Percentiles rank a stretch among this genome's conserved stretches.
Conservation (phyloP, 2,888 invertebrate species). For the Cistogaster globosa region DNA sequence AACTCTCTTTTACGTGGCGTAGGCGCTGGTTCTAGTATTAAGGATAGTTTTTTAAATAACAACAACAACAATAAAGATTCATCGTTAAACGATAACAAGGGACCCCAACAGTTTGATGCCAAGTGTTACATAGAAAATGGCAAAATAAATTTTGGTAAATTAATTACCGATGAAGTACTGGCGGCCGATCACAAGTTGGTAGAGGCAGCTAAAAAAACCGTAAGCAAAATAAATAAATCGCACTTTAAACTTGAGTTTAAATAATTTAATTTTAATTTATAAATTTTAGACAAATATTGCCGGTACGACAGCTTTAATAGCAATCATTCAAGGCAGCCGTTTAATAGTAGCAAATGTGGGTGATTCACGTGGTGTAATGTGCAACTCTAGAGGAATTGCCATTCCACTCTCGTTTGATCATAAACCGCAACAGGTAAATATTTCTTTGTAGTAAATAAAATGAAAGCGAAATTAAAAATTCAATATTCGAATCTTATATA, state of each 20-base stretch:
- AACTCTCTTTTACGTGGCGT: slow-evolving; percentile 80
- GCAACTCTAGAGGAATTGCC: slow-evolving; percentile 93
- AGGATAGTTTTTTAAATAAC: slow-evolving; percentile 79
- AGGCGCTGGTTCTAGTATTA: slow-evolving; percentile 73
- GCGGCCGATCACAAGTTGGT: slow-evolving; percentile 92
- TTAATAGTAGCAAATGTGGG: slow-evolving; percentile 98
- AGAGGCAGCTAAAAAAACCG: slow-evolving; percentile 90
- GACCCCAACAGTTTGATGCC: slow-evolving; percentile 81
- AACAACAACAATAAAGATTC: slow-evolving; percentile 74
- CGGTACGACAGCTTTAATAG: slow-evolving; percentile 96
- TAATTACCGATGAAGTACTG: slow-evolving; percentile 93
- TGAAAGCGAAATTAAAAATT: too few relatives aligned
- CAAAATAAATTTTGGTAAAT: slow-evolving; percentile 90
- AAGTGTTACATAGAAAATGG: slow-evolving; percentile 89
- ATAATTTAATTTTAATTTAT: background rate
- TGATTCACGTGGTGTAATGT: slow-evolving; percentile 97
- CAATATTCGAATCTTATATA: too few relatives aligned
- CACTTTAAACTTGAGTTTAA: background rate
- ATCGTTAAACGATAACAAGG: slow-evolving; percentile 66
- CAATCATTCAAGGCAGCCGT: slow-evolving; percentile 91
- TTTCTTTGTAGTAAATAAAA: too few relatives aligned
- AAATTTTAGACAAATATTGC: slow-evolving; percentile 85
- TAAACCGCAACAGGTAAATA: slow-evolving; percentile 94
- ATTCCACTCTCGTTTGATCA: slow-evolving; percentile 97
- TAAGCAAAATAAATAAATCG: slow-evolving; percentile 69